Conservation (phyloP, 2,888 invertebrate species). For the Tipula confusa region DNA sequence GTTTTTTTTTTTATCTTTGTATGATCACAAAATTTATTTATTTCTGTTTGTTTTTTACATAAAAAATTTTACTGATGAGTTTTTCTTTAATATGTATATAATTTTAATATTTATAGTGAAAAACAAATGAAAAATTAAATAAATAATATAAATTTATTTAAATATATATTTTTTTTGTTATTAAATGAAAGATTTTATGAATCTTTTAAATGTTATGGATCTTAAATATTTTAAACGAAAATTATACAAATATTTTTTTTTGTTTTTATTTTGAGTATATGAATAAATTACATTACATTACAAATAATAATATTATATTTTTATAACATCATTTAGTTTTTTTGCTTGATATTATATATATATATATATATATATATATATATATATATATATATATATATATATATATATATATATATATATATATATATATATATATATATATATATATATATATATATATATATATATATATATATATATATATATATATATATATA, state of each 20-base stretch:
- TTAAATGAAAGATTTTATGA: background rate
- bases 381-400: background rate
- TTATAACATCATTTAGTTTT: background rate
- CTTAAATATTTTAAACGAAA: background rate
- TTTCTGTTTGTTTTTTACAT: background rate
- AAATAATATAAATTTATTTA: background rate
- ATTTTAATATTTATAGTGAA: background rate
- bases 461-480: background rate
- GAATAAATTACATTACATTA: slow-evolving; percentile 20
- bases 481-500: background rate
- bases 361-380: background rate
- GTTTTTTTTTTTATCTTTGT: background rate
- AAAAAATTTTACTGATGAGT: background rate
- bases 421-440: background rate
- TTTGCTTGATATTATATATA: background rate
- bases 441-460: background rate
- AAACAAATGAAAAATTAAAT: background rate
- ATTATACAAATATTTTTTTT: background rate
- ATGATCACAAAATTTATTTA: slow-evolving; percentile 20
- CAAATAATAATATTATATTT: background rate
- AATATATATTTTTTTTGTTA: background rate
- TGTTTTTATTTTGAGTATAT: background rate
- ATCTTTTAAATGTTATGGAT: background rate
- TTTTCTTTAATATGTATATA: background rate
- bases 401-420: background rate